phyloP scores from a whole-genome alignment of 2,113 vertebrate species.

The Odontesthes bonariensis region DNA sequence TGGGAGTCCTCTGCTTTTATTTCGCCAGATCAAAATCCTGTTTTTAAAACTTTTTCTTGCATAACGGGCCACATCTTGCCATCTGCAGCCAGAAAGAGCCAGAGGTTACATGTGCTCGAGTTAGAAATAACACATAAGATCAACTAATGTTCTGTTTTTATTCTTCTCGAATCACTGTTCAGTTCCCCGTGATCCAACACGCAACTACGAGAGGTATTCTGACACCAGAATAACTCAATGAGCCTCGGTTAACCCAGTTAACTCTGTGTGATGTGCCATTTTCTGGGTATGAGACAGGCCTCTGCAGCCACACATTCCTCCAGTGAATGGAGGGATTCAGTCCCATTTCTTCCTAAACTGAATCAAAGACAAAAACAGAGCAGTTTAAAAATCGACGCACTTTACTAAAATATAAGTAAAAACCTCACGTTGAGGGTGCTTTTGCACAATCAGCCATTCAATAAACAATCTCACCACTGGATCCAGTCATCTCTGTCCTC shows the following conservation, averaged over 20 bases:
- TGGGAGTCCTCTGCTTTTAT: no score
- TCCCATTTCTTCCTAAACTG: neutral
- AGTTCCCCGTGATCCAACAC: neutral
- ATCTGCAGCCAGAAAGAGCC: neutral
- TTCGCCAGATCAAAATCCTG: no score
- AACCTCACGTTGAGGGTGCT: no score
- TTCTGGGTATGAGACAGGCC: neutral
- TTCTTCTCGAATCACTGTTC: neutral
- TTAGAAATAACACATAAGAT: neutral
- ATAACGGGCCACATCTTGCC: neutral
- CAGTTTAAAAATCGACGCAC: neutral
- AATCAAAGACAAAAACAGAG: neutral
- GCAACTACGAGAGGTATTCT: neutral
- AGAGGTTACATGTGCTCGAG: neutral
- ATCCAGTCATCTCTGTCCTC: neutral
- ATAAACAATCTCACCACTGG: neutral
- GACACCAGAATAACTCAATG: neutral
- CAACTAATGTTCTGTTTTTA: neutral
- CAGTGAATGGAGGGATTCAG: neutral
- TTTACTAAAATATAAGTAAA: neutral
- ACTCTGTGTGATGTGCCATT: neutral
- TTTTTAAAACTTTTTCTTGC: neutral
- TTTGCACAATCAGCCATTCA: no score
- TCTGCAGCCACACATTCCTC: neutral
- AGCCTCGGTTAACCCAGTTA: neutral